Evolutionary conservation across 2,113 vertebrate genomes (phyloP), one percentile per base, ranked within the genome.

Genomic region (Phyllopteryx taeniolatus): DNA sequence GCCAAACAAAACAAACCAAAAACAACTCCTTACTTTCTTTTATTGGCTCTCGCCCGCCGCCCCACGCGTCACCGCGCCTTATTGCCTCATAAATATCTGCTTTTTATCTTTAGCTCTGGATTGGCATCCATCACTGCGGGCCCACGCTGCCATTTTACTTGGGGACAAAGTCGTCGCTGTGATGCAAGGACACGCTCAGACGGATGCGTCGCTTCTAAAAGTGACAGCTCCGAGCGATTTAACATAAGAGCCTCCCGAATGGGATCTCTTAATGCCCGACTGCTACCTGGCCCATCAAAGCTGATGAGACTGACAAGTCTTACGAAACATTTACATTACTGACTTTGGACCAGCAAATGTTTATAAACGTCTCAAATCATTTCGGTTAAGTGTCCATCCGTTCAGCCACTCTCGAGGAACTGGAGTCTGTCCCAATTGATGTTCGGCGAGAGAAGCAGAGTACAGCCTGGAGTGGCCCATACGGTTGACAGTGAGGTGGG

Each of bases 111-210:
- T 63, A 9, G 49, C 63, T 63, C 44, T 0, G 73, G 72, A 71
- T 14, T 49, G 70, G 60, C 72, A 80, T 76, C 73, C 74, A 83
- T 81, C 68, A 78, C 3, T 22, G 77, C 65, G 49, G 8, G 17
- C 31, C 44, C 46, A 19, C 8, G 31, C 49, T 0, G 51, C 35
- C 5, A 11, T 63, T 67, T 53, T 15, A n/a, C 22, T 63, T 51
- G 19, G 51, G 59, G 57, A 68, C 68, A 74, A 70, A 85, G 62
- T 61, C 61, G 19, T 68, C 39, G 5, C 65, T 75, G 81, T 66
- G 80, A 86, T 67, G 79, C 79, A 63, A 77, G 78, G 83, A 79
- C 77, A 74, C 77, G 63, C 3, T 12, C 77, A 44, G 60, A 83
- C 47, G 69, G 73, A 79, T 72, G 49, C 33, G 71, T 72, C 2